phyloP scores from a whole-genome alignment of 2,888 invertebrate species.

The Drosophila macrothrix region DNA sequence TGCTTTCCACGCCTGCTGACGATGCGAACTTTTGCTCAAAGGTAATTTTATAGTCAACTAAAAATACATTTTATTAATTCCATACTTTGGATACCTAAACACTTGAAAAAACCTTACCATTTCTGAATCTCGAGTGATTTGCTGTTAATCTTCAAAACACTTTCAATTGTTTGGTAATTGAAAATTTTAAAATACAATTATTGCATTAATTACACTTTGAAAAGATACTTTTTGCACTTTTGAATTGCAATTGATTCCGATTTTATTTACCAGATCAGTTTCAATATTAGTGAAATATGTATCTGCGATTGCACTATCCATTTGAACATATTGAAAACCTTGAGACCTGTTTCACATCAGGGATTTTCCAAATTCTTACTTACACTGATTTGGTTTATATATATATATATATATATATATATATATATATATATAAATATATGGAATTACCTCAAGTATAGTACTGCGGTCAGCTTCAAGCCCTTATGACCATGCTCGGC shows the following conservation, averaged over 20 bases:
- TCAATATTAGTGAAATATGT: not conserved
- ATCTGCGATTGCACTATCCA: not conserved
- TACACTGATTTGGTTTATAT: not conserved
- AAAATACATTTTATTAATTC: not conserved
- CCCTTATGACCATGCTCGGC: slow-evolving; percentile 25
- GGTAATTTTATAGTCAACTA: not conserved
- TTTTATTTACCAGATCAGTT: not conserved
- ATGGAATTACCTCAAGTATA: not conserved
- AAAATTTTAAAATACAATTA: not conserved
- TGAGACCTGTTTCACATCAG: not conserved
- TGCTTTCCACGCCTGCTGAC: slow-evolving; percentile 1
- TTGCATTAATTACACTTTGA: not conserved
- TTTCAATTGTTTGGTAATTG: not conserved
- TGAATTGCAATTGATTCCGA: not conserved
- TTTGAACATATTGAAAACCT: not conserved
- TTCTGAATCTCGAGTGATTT: not conserved
- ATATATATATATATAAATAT: not conserved
- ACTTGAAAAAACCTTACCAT: not conserved
- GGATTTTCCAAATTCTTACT: not conserved
- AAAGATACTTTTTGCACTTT: not conserved
- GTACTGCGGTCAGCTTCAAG: slow-evolving; percentile 23
- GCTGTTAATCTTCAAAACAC: not conserved
- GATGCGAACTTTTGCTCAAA: not conserved
- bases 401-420: not conserved
- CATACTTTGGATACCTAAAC: not conserved